Evolutionary conservation across 2,888 invertebrate genomes (phyloP).

Genomic region (Agrochola macilenta): DNA sequence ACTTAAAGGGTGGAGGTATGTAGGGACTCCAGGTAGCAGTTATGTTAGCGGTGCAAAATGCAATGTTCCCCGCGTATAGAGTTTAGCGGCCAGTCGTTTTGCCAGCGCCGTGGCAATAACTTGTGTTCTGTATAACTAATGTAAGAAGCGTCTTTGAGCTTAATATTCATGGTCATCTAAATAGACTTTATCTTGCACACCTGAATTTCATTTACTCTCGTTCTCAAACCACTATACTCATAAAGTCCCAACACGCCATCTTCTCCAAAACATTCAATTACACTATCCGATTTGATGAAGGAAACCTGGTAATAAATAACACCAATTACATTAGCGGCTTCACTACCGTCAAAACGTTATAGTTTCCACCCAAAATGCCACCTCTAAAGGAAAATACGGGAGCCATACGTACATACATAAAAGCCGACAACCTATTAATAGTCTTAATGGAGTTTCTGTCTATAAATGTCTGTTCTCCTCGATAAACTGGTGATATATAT

Average conservation of each 20-base stretch:
- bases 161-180: no score
- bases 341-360: conserved; percentile 44
- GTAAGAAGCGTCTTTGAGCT: no score
- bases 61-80: no score
- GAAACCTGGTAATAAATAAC: conserved; percentile 47
- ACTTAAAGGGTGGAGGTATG: no score
- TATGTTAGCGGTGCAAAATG: no score
- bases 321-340: conserved; percentile 58
- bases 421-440: conserved; percentile 66
- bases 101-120: no score
- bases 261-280: conserved; percentile 24
- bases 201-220: no score
- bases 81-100: no score
- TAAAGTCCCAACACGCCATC: background rate
- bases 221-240: no score
- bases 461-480: conserved; percentile 67
- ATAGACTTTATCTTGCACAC: no score
- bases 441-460: conserved; percentile 66
- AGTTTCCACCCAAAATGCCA: conserved; percentile 46
- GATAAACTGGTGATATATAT: conserved; percentile 68
- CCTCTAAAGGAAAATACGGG: conserved; percentile 53
- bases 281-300: conserved; percentile 36
- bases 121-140: no score
- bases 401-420: conserved; percentile 57
- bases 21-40: no score